Evolutionary conservation across 1,140 invertebrate genomes (phyloP).

Genomic region (Pachyrhynchus sulphureomaculatus): DNA sequence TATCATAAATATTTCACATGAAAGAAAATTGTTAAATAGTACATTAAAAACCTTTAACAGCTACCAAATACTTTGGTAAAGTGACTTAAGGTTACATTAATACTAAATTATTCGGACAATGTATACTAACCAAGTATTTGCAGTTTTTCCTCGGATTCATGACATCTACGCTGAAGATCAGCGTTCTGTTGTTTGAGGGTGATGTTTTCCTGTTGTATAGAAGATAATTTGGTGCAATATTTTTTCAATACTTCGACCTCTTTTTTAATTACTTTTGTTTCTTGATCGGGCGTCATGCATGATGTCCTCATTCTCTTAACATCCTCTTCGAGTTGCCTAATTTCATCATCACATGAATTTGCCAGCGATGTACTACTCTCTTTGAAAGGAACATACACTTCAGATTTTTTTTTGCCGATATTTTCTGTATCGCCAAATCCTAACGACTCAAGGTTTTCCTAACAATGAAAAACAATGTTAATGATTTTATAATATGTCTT

Average conservation of each 20-base stretch:
- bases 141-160: constrained; percentile 11
- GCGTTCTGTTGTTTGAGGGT: constrained; percentile 24
- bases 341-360: constrained; percentile 33
- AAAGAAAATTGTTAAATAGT: too few relatives aligned
- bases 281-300: constrained; percentile 28
- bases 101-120: too few relatives aligned
- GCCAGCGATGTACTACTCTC: not conserved
- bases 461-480: too few relatives aligned
- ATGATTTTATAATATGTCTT: too few relatives aligned
- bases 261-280: constrained; percentile 38
- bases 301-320: constrained; percentile 31
- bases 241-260: constrained; percentile 40
- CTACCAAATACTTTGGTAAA: too few relatives aligned
- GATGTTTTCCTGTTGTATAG: constrained; percentile 40
- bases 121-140: constrained; percentile 7
- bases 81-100: too few relatives aligned
- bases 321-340: constrained; percentile 36
- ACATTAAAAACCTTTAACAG: too few relatives aligned
- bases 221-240: constrained; percentile 39
- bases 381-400: constrained; percentile 4
- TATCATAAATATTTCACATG: too few relatives aligned
- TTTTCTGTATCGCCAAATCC: constrained; percentile 16
- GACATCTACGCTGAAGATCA: constrained; percentile 10
- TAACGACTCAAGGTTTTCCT: constrained; percentile 5
- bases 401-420: not conserved